Evolutionary conservation across 2,113 vertebrate species (phyloP).

Genomic region (Python bivittatus): DNA sequence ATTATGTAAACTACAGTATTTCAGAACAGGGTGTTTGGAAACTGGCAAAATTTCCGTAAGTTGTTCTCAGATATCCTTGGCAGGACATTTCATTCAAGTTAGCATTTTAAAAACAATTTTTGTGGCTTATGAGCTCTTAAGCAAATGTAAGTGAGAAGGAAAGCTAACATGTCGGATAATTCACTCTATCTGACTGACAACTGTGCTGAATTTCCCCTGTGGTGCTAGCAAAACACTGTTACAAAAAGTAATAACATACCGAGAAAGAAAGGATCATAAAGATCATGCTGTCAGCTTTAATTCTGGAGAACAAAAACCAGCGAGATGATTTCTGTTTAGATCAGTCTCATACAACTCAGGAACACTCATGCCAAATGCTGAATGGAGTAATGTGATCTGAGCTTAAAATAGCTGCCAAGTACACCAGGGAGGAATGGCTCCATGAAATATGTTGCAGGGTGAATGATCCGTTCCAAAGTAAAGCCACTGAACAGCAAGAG

Average conservation of each 20-base stretch:
- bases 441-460: constrained; percentile 58
- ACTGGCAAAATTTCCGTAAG: constrained; percentile 41
- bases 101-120: constrained; percentile 61
- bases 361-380: constrained; percentile 61
- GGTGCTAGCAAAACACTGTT: constrained; percentile 56
- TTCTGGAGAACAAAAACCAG: constrained; percentile 66
- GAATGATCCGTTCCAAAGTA: constrained; percentile 67
- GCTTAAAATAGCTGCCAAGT: constrained; percentile 73
- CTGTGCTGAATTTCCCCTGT: constrained; percentile 60
- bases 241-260: constrained; percentile 51
- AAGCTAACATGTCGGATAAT: constrained; percentile 61
- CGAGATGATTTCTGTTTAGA: constrained; percentile 65
- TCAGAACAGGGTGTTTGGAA: constrained; percentile 42
- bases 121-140: constrained; percentile 67
- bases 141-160: constrained; percentile 66
- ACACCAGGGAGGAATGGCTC: constrained; percentile 68
- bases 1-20: neutral
- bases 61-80: constrained; percentile 65
- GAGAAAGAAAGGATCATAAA: constrained; percentile 19
- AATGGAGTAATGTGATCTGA: constrained; percentile 63
- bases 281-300: constrained; percentile 57
- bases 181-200: constrained; percentile 62
- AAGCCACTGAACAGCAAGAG: constrained; percentile 61
- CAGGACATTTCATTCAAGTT: constrained; percentile 69
- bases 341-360: constrained; percentile 63